Percentiles rank a stretch among this genome's conserved stretches.
Evolutionary conservation across 2,888 invertebrate species (phyloP).

Genomic region (Nematopogon swammerdamellus): DNA sequence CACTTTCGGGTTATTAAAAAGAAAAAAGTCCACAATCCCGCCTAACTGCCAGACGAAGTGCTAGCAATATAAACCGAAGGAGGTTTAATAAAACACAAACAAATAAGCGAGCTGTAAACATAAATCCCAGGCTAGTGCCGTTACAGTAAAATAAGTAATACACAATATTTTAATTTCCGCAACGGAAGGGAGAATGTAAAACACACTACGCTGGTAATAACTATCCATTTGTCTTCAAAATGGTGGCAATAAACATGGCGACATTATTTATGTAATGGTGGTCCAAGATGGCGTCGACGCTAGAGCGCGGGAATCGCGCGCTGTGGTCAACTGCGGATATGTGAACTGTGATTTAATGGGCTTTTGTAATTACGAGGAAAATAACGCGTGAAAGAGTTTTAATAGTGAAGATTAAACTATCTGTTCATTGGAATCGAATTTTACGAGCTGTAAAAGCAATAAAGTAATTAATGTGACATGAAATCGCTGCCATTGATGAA

Average conservation of each 20-base stretch:
- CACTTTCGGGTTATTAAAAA: too few relatives aligned
- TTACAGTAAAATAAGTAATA: constrained; percentile 47
- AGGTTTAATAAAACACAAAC: background rate
- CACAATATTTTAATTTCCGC: constrained; percentile 54
- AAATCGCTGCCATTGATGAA: too few relatives aligned
- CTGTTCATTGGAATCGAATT: too few relatives aligned
- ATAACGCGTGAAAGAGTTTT: too few relatives aligned
- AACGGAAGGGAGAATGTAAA: constrained; percentile 42
- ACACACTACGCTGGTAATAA: constrained; percentile 52
- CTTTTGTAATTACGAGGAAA: too few relatives aligned
- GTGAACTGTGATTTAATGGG: background rate
- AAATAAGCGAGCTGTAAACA: background rate
- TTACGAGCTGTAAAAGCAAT: too few relatives aligned
- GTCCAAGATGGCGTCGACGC: constrained; percentile 14
- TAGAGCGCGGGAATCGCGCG: background rate
- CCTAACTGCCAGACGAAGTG: too few relatives aligned
- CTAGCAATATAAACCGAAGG: background rate
- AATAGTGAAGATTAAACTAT: too few relatives aligned
- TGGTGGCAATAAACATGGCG: constrained; percentile 55
- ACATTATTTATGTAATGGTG: constrained; percentile 56
- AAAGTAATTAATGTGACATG: too few relatives aligned
- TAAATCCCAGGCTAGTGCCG: constrained; percentile 17
- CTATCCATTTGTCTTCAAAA: constrained; percentile 58
- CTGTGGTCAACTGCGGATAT: background rate
- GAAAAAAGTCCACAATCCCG: too few relatives aligned